Evolutionary conservation across 2,888 invertebrate genomes (phyloP).

Genomic region (Temnothorax unifasciatus): DNA sequence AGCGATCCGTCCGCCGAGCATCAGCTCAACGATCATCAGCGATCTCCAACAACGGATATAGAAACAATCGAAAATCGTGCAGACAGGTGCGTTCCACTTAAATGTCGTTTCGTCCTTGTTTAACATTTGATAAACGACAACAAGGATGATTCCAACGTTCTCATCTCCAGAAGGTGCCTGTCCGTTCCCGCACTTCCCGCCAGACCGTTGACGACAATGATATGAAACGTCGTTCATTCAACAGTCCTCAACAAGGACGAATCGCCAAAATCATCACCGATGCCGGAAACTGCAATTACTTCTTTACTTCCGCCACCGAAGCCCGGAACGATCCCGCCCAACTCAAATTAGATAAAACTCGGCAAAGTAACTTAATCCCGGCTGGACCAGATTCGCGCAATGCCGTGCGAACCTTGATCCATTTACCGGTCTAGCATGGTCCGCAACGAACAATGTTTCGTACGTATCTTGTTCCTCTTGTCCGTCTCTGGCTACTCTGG

Average conservation of each 20-base stretch:
- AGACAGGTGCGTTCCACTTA: no score
- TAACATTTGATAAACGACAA: no score
- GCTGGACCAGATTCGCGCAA: conserved; percentile 73
- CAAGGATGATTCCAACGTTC: no score
- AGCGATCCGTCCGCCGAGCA: neutral
- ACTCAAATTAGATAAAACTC: conserved; percentile 76
- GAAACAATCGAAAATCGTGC: no score
- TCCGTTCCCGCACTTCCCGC: no score
- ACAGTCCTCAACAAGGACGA: conserved; percentile 81
- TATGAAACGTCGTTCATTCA: conserved; percentile 81
- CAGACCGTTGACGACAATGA: no score
- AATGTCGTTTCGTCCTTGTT: no score
- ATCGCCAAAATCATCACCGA: conserved; percentile 27
- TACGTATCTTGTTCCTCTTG: neutral
- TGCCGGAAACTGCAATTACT: conserved; percentile 76
- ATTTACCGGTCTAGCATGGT: conserved; percentile 62
- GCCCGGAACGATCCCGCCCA: conserved; percentile 83
- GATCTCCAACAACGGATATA: neutral
- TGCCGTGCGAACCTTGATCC: conserved; percentile 73
- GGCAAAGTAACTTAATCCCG: conserved; percentile 59
- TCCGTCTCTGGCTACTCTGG: neutral
- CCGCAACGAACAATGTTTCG: neutral
- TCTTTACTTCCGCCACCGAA: conserved; percentile 82
- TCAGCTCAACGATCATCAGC: neutral
- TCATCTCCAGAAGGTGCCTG: no score